phyloP scores from a whole-genome alignment of 2,797 vertebrate species.

The Hypotaenidia philippensis region DNA sequence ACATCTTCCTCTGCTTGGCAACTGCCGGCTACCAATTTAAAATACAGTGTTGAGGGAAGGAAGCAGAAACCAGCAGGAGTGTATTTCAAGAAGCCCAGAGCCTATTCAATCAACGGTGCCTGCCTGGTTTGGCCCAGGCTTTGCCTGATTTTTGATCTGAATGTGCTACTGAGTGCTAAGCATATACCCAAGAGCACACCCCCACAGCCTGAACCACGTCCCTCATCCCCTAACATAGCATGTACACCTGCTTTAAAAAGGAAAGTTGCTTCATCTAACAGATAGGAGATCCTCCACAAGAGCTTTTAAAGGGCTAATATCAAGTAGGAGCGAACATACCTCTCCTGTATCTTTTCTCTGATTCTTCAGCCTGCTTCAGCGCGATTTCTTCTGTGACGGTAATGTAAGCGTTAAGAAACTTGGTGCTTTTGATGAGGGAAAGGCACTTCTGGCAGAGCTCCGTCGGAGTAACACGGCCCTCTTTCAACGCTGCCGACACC shows the following conservation, averaged over 20 bases:
- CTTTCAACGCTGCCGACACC: constrained; percentile 88
- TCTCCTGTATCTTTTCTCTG: constrained; percentile 85
- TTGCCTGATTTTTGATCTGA: not conserved
- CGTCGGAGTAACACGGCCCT: constrained; percentile 85
- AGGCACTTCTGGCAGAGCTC: constrained; percentile 92
- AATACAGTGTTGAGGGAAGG: not conserved
- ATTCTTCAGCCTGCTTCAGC: constrained; percentile 89
- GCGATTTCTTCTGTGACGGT: constrained; percentile 89
- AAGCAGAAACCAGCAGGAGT: accelerated
- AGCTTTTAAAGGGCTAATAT: not conserved
- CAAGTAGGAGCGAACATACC: constrained; percentile 75
- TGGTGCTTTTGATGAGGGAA: constrained; percentile 86
- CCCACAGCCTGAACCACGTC: no score
- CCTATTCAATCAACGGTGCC: not conserved
- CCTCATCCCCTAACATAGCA: accelerated
- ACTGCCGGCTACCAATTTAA: not conserved
- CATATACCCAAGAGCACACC: accelerated
- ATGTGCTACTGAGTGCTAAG: accelerated
- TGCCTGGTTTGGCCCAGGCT: no score
- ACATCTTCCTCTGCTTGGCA: accelerated
- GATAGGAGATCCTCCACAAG: not conserved
- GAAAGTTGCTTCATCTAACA: not conserved
- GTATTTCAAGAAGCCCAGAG: not conserved
- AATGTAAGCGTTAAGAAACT: constrained; percentile 91
- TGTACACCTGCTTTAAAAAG: accelerated